These are phyloP conservation scores for Scaptomyza parva DNA, from an alignment of 2,888 invertebrate species.

Conservation along the genomic window DNA sequence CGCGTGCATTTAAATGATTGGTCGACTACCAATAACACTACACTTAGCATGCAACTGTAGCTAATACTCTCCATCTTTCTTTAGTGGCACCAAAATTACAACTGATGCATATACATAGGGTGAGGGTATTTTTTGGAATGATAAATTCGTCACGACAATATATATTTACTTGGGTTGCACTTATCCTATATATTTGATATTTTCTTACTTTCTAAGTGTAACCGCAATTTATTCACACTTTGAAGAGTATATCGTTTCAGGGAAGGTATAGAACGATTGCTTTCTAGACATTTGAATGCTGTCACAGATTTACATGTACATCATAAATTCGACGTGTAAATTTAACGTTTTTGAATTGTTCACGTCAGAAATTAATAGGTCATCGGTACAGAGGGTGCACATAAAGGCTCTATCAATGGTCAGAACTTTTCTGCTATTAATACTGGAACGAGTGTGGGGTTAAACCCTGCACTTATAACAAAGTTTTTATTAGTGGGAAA, in stretches of 20 bases:
- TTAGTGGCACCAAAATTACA: slow-evolving; percentile 6
- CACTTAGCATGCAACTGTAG: slow-evolving; percentile 44
- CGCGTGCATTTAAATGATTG: slow-evolving; percentile 81
- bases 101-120: neutral
- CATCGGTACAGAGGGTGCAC: slow-evolving; percentile 38
- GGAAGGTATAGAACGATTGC: neutral
- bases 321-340: slow-evolving; percentile 34
- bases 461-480: slow-evolving; percentile 45
- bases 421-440: slow-evolving; percentile 53
- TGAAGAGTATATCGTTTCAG: neutral
- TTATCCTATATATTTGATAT: slow-evolving; percentile 9
- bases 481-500: slow-evolving; percentile 58
- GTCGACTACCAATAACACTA: slow-evolving; percentile 51
- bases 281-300: slow-evolving; percentile 8
- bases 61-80: slow-evolving; percentile 30
- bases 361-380: slow-evolving; percentile 72
- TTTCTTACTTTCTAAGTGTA: neutral
- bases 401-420: slow-evolving; percentile 23
- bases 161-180: neutral
- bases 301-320: slow-evolving; percentile 19
- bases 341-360: slow-evolving; percentile 36
- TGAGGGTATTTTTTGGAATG: neutral
- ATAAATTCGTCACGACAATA: neutral
- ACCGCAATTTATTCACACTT: neutral
- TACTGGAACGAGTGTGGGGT: slow-evolving; percentile 28